Evolutionary conservation across 2,113 vertebrate genomes (phyloP).

Genomic region (Sisor rabdophorus): DNA sequence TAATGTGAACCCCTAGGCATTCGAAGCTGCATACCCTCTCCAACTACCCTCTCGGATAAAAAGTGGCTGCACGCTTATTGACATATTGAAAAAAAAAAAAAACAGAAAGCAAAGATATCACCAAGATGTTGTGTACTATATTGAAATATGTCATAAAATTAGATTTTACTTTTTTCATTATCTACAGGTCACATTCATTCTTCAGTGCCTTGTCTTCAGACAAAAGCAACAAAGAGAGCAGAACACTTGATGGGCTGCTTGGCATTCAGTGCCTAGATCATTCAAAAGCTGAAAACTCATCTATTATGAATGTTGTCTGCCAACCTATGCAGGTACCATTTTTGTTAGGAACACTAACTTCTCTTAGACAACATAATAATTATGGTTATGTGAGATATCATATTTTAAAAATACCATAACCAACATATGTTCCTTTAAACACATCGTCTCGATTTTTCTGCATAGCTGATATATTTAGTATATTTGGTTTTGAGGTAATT

Average conservation of each 20-base stretch:
- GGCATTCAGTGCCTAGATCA: conserved; percentile 73
- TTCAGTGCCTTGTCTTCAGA: conserved; percentile 72
- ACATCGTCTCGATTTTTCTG: too few species aligned
- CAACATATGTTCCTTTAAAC: too few species aligned
- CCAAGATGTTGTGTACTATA: background rate
- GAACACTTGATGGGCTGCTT: conserved; percentile 59
- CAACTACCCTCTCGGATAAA: too few species aligned
- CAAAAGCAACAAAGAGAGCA: conserved; percentile 55
- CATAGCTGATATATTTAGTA: too few species aligned
- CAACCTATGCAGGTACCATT: conserved; percentile 83
- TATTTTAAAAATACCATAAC: too few species aligned
- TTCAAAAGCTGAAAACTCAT: conserved; percentile 70
- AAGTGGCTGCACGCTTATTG: too few species aligned
- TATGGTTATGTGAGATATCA: background rate
- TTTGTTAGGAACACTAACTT: background rate
- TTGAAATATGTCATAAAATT: background rate
- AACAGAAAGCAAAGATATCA: too few species aligned
- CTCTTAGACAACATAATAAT: background rate
- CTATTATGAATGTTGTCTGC: conserved; percentile 81
- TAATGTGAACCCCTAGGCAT: too few species aligned
- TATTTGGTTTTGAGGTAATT: too few species aligned
- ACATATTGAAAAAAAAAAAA: too few species aligned
- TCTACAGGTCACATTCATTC: conserved; percentile 84
- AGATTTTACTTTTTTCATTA: background rate
- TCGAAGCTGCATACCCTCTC: too few species aligned